These are phyloP conservation scores for Copsychus sechellarum DNA, from an alignment of 2,113 vertebrate genomes.

Conservation along the genomic window DNA sequence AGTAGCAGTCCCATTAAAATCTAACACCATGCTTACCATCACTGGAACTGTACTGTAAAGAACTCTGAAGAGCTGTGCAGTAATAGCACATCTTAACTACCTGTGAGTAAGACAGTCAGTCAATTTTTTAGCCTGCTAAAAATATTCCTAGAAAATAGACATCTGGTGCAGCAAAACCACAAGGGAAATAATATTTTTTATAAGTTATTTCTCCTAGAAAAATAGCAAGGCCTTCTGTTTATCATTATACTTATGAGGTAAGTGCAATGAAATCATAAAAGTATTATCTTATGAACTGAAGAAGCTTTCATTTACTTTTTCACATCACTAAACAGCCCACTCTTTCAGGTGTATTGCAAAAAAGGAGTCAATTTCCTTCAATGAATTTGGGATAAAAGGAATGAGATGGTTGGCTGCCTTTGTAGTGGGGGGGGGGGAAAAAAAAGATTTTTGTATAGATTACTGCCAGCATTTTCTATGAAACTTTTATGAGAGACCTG, in stretches of 20 bases:
- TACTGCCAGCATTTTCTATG: conserved; percentile 3
- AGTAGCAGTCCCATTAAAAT: neutral
- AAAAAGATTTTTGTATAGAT: neutral
- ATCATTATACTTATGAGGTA: conserved; percentile 71
- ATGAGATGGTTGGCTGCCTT: neutral
- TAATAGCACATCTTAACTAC: neutral
- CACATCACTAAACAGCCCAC: neutral
- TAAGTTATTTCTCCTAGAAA: conserved; percentile 37
- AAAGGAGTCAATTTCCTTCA: conserved; percentile 46
- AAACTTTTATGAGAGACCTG: conserved; percentile 26
- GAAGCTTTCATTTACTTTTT: conserved; percentile 43
- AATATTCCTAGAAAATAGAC: neutral
- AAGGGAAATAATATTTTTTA: conserved; percentile 61
- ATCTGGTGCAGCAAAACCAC: conserved; percentile 53
- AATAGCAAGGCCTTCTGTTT: conserved; percentile 66
- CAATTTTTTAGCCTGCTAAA: conserved; percentile 26
- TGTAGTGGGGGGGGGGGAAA: neutral
- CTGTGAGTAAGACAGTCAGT: neutral
- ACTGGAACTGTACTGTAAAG: neutral
- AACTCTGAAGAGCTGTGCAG: neutral
- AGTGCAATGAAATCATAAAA: conserved; percentile 68
- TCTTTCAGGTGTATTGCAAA: conserved; percentile 42
- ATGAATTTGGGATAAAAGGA: conserved; percentile 19
- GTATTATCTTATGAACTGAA: conserved; percentile 61
- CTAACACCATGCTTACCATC: neutral